Evolutionary conservation across 2,797 vertebrate genomes (phyloP).

Genomic region (Ptychobarbus kaznakovi): DNA sequence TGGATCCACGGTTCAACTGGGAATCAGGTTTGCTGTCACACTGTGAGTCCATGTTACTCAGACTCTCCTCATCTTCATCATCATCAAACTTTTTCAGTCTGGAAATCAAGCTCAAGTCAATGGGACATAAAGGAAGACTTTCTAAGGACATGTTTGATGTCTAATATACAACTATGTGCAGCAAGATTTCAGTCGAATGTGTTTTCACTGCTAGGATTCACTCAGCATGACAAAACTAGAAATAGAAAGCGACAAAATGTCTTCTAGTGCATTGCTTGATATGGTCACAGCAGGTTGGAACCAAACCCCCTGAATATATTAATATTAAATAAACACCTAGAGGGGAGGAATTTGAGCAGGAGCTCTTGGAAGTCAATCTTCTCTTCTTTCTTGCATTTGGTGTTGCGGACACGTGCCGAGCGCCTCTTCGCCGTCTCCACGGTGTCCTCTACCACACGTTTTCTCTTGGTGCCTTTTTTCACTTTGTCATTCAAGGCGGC

Average conservation of each 20-base stretch:
- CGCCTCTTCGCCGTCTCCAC: conserved; percentile 95
- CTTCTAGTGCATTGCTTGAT: no score
- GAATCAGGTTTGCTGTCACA: conserved; percentile 84
- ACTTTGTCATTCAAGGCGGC: conserved; percentile 84
- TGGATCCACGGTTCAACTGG: conserved; percentile 75
- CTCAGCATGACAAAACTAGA: not conserved
- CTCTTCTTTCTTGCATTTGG: conserved; percentile 98
- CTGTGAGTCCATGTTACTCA: conserved; percentile 87
- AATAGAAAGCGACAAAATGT: not conserved
- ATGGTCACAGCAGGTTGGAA: not conserved
- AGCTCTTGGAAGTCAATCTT: conserved; percentile 98
- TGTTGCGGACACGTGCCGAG: conserved; percentile 95
- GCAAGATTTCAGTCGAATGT: not conserved
- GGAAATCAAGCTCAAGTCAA: conserved; percentile 22
- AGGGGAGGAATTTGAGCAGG: conserved; percentile 93
- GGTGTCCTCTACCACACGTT: conserved; percentile 86
- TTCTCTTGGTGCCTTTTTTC: conserved; percentile 93
- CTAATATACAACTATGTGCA: not conserved
- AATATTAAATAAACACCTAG: conserved; percentile 79
- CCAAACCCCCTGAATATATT: not conserved
- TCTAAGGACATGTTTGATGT: not conserved
- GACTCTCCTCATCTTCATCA: conserved; percentile 92
- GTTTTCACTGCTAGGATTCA: conserved; percentile 5
- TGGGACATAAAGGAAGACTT: not conserved
- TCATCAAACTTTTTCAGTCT: conserved; percentile 92